Evolutionary conservation across 2,888 invertebrate species (phyloP).

Genomic region (Cosmorhoe ocellata): DNA sequence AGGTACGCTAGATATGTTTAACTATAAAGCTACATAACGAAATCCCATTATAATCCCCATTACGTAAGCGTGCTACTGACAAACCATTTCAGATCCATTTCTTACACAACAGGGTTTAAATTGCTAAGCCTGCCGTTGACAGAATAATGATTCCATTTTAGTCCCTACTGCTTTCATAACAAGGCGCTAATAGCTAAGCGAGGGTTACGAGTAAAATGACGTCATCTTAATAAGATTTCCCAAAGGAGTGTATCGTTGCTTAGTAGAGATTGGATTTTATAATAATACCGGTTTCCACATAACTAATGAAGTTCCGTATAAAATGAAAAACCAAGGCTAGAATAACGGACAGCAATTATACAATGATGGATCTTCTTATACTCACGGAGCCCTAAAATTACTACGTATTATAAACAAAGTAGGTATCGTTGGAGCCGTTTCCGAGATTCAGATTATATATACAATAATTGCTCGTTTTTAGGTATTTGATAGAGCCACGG

Average conservation of each 20-base stretch:
- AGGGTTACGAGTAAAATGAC: constrained; percentile 2
- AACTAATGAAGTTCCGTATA: not conserved
- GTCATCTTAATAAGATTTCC: constrained; percentile 9
- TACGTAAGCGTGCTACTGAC: not conserved
- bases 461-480: too few relatives aligned
- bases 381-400: too few relatives aligned
- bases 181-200: constrained; percentile 1
- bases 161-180: constrained; percentile 3
- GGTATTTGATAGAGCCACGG: too few relatives aligned
- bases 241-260: constrained; percentile 3
- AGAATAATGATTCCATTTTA: constrained; percentile 5
- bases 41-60: constrained; percentile 2
- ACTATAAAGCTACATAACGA: too few relatives aligned
- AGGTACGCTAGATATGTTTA: too few relatives aligned
- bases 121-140: constrained; percentile 1
- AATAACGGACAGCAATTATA: too few relatives aligned
- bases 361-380: too few relatives aligned
- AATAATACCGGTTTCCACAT: not conserved
- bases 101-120: constrained; percentile 1
- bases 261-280: not conserved
- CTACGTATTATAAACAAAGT: too few relatives aligned
- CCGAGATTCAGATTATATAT: too few relatives aligned
- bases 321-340: too few relatives aligned
- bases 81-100: constrained; percentile 1
- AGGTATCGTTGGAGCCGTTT: too few relatives aligned